Percentiles rank a stretch among this genome's conserved stretches.
Conservation (phyloP, 2,797 vertebrate species). For the Notolabrus celidotus region DNA sequence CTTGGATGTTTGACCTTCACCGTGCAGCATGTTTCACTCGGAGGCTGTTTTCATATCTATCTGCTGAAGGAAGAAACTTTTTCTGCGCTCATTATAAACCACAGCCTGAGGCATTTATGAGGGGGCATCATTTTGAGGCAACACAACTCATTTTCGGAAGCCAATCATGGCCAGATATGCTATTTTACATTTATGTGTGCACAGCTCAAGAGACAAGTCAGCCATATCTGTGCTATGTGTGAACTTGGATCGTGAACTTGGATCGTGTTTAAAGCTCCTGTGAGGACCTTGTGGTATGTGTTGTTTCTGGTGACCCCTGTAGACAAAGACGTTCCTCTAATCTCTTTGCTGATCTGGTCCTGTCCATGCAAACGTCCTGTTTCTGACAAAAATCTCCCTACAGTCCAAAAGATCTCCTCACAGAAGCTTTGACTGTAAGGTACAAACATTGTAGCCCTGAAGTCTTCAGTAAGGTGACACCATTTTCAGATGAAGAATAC, state of each 20-base stretch:
- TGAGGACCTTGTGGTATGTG: background rate
- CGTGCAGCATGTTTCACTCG: background rate
- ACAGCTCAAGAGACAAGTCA: background rate
- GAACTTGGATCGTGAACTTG: background rate
- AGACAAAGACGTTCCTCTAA: too few species aligned
- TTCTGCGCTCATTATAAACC: background rate
- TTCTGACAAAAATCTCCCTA: too few species aligned
- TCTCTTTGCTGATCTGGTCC: too few species aligned
- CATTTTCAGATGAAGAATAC: slow-evolving; percentile 5
- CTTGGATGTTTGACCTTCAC: slow-evolving; percentile 14
- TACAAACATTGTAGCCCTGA: background rate
- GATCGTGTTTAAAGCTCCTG: background rate
- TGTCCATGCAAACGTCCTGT: too few species aligned
- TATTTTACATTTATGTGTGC: background rate
- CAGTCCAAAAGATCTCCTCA: background rate
- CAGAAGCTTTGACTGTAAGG: background rate
- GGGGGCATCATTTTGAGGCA: background rate
- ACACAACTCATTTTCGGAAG: too few species aligned
- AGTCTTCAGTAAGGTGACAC: background rate
- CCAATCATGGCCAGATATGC: background rate
- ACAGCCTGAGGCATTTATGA: background rate
- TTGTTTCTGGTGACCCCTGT: too few species aligned
- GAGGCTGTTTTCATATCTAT: background rate
- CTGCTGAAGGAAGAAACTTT: background rate
- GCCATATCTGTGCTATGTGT: background rate